Conservation (phyloP, 2,797 vertebrate species). For the Huso huso region DNA sequence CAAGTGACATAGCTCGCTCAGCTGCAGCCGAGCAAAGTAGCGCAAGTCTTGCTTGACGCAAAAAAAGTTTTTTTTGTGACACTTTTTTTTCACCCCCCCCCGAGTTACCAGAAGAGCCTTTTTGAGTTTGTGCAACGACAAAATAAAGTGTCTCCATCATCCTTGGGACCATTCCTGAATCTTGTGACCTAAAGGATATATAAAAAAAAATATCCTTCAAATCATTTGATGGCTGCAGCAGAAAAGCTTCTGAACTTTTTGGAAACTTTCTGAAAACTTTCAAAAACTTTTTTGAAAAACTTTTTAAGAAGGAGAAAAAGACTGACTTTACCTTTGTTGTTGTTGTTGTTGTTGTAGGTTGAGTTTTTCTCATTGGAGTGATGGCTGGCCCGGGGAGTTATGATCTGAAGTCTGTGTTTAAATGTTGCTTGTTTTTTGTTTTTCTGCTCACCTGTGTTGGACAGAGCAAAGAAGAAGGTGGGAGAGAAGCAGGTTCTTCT, state of each 20-base stretch:
- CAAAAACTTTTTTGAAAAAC: slow-evolving; percentile 4
- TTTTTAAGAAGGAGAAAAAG: background rate
- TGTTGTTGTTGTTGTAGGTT: slow-evolving; percentile 14
- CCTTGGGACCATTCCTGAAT: slow-evolving; percentile 31
- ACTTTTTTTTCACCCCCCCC: slow-evolving; percentile 25
- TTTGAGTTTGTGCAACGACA: slow-evolving; percentile 27
- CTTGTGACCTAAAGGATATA: background rate
- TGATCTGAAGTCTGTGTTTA: slow-evolving; percentile 48
- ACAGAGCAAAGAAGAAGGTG: slow-evolving; percentile 56
- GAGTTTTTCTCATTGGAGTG: slow-evolving; percentile 41
- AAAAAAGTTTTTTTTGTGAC: slow-evolving; percentile 21
- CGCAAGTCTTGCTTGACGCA: slow-evolving; percentile 24
- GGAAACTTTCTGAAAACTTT: too few species aligned
- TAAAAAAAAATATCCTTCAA: slow-evolving; percentile 1
- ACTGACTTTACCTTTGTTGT: background rate
- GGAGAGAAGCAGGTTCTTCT: slow-evolving; percentile 58
- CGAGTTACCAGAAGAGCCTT: slow-evolving; percentile 9
- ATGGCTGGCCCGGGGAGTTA: slow-evolving; percentile 61
- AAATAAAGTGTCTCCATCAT: slow-evolving; percentile 2
- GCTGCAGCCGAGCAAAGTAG: slow-evolving; percentile 20
- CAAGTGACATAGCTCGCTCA: slow-evolving; percentile 22
- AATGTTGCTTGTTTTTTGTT: slow-evolving; percentile 53
- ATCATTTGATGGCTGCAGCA: slow-evolving; percentile 9
- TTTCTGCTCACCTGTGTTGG: slow-evolving; percentile 58
- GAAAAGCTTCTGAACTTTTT: slow-evolving; percentile 9